A percentile compares a stretch with the other conserved stretches of the same genome.
Evolutionary conservation across 2,888 invertebrate species (phyloP).

Genomic region (Xylophagus ater): DNA sequence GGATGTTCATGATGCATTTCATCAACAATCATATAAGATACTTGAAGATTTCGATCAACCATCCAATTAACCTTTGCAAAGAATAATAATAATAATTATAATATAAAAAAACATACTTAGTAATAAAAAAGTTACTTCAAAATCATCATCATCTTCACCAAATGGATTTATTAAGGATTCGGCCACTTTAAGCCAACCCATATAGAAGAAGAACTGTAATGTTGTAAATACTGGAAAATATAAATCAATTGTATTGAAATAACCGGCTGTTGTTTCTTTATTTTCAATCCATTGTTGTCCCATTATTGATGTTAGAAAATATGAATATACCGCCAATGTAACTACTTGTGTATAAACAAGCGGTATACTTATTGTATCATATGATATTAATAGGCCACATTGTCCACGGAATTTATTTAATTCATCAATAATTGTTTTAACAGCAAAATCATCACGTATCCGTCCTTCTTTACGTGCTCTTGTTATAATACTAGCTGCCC

Average conservation of each 20-base stretch:
- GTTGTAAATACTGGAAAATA: conserved; percentile 87
- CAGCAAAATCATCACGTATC: conserved; percentile 83
- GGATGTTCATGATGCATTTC: conserved; percentile 93
- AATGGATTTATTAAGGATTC: conserved; percentile 86
- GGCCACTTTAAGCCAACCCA: conserved; percentile 88
- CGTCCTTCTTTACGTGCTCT: conserved; percentile 81
- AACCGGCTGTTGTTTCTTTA: conserved; percentile 38
- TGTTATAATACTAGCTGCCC: conserved; percentile 84
- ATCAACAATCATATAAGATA: conserved; percentile 84
- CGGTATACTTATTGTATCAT: conserved; percentile 65
- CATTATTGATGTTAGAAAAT: conserved; percentile 78
- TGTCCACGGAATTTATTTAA: conserved; percentile 73
- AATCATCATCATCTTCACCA: conserved; percentile 85
- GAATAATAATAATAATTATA: background rate
- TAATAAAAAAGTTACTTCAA: conserved; percentile 48
- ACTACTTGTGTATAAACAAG: conserved; percentile 82
- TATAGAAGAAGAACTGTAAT: conserved; percentile 76
- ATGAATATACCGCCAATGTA: conserved; percentile 84
- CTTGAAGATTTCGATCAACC: conserved; percentile 70
- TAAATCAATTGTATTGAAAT: conserved; percentile 59
- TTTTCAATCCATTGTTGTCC: conserved; percentile 77
- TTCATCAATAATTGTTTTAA: conserved; percentile 82
- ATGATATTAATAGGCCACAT: conserved; percentile 63
- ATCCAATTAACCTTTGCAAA: conserved; percentile 72
- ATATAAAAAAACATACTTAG: background rate